These are phyloP conservation scores for Callosobruchus maculatus DNA, from an alignment of 2,888 invertebrate genomes.

Conservation along the genomic window DNA sequence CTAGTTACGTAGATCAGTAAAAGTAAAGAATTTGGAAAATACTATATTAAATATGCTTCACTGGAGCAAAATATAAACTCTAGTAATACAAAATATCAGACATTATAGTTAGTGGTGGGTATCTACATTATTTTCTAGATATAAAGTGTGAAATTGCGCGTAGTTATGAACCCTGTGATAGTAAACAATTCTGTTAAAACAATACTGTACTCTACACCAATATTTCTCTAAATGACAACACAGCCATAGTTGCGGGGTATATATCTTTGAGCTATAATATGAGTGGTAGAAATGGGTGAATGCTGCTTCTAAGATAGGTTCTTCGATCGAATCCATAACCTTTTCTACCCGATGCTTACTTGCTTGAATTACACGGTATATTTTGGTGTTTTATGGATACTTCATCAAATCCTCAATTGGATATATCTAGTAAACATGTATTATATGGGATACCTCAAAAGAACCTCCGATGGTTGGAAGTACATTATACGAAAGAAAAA, in stretches of 20 bases:
- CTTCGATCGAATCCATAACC: neutral
- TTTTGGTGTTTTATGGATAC: neutral
- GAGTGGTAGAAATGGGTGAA: neutral
- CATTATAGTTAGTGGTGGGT: no score
- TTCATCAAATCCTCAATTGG: neutral
- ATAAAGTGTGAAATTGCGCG: neutral
- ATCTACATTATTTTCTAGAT: neutral
- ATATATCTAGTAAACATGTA: neutral
- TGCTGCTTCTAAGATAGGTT: neutral
- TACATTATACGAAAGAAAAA: no score
- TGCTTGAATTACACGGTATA: neutral
- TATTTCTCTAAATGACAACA: neutral
- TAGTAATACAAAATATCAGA: no score
- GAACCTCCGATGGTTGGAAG: no score
- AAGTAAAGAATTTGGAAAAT: no score
- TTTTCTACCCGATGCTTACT: no score
- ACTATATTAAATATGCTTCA: no score
- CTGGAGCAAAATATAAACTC: no score
- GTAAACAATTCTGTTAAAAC: neutral
- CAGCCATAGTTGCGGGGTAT: neutral
- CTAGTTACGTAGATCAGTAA: no score
- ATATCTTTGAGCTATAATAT: neutral
- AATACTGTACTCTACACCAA: neutral
- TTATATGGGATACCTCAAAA: neutral
- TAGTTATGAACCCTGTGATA: neutral